Conservation (phyloP, 2,113 vertebrate species). For the Lathamus discolor region DNA sequence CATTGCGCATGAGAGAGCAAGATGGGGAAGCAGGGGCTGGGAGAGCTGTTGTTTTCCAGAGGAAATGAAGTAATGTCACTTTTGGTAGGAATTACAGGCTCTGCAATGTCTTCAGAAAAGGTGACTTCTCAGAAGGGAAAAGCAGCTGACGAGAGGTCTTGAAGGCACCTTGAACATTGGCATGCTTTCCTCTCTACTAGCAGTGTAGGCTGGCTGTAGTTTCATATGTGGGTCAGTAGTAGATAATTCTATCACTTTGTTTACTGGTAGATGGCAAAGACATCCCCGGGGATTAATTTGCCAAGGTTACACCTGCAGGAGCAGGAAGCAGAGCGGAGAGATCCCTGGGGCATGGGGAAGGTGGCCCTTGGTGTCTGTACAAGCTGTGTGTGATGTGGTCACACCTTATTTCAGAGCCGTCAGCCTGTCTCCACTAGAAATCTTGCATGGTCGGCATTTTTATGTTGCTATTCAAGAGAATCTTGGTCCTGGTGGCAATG, state of each 20-base stretch:
- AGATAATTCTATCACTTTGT: neutral
- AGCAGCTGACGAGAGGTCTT: neutral
- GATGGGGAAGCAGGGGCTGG: slow-evolving; percentile 25
- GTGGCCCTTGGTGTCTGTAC: neutral
- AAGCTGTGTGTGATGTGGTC: neutral
- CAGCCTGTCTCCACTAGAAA: neutral
- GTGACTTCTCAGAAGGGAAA: neutral
- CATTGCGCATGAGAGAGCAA: neutral
- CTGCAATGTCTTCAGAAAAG: slow-evolving; percentile 33
- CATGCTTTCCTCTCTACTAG: neutral
- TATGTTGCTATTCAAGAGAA: neutral
- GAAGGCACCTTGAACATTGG: neutral
- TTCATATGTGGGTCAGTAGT: neutral
- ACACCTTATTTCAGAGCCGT: neutral
- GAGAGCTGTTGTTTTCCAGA: slow-evolving; percentile 56
- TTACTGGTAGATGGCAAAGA: neutral
- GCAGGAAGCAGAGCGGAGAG: neutral
- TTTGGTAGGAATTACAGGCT: slow-evolving; percentile 16
- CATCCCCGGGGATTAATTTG: neutral
- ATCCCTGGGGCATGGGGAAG: neutral
- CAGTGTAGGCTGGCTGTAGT: neutral
- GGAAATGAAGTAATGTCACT: slow-evolving; percentile 71
- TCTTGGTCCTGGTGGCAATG: neutral
- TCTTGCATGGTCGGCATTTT: neutral
- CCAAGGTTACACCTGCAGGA: neutral